These are phyloP conservation scores for Nanorana parkeri DNA, from an alignment of 2,113 vertebrate genomes.

Conservation along the genomic window DNA sequence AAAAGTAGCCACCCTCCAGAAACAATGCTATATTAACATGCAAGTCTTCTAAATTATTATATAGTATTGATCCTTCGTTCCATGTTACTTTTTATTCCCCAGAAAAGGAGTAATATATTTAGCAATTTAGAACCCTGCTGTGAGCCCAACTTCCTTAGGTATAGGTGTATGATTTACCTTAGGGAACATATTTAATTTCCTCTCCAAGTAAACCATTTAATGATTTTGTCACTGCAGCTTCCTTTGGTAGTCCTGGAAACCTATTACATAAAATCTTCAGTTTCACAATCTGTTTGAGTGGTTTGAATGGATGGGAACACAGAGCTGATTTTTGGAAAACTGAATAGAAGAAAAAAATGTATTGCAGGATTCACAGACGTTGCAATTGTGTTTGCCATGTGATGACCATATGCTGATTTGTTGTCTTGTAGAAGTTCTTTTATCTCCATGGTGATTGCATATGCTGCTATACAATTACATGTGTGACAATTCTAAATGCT, in stretches of 20 bases:
- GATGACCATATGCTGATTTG: no score
- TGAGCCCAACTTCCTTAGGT: conserved; percentile 28
- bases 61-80: not conserved
- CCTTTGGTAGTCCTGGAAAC: conserved; percentile 19
- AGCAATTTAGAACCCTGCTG: conserved; percentile 16
- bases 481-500: no score
- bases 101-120: conserved; percentile 41
- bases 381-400: no score
- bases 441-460: no score
- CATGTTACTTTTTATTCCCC: conserved; percentile 16
- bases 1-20: no score
- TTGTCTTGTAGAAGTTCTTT: no score
- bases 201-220: conserved; percentile 50
- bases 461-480: no score
- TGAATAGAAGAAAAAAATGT: no score
- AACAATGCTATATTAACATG: not conserved
- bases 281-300: not conserved
- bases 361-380: no score
- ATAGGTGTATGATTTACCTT: conserved; percentile 40
- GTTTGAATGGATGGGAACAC: not conserved
- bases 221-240: conserved; percentile 29
- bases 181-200: conserved; percentile 51
- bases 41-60: conserved; percentile 10
- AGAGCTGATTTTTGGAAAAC: not conserved
- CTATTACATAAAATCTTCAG: conserved; percentile 14